Conservation (phyloP, 1,140 invertebrate genomes). For the Acromyrmex echinatior region DNA sequence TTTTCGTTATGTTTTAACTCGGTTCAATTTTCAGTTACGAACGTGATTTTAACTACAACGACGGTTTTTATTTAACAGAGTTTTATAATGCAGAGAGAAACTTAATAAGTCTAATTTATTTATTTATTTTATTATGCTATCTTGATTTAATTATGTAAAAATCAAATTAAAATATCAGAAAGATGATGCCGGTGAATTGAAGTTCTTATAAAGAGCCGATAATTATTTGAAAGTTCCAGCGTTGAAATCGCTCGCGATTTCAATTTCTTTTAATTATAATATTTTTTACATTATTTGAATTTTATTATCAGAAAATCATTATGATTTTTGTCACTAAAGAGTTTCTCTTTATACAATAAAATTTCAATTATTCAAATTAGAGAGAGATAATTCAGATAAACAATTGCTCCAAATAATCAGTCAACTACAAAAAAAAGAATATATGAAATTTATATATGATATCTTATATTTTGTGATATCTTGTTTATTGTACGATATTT, state of each 20-base stretch:
- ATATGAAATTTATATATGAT: not conserved
- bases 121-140: not conserved
- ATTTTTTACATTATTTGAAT: not conserved
- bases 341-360: not conserved
- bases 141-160: not conserved
- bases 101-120: not conserved
- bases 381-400: not conserved
- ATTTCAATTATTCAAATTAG: not conserved
- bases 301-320: not conserved
- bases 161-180: not conserved
- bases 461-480: not conserved
- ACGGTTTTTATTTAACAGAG: not conserved
- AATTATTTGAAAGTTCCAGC: conserved; percentile 42
- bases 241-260: conserved; percentile 65
- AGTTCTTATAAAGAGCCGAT: not conserved
- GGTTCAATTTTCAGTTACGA: not conserved
- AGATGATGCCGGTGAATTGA: not conserved
- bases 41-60: not conserved
- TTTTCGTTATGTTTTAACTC: not conserved
- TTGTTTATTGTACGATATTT: too few relatives aligned
- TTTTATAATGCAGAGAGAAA: not conserved
- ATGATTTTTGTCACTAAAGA: not conserved
- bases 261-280: conserved; percentile 14
- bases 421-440: not conserved
- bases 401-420: not conserved